phyloP scores from a whole-genome alignment of 2,113 vertebrate species.

The Hipposideros armiger region DNA sequence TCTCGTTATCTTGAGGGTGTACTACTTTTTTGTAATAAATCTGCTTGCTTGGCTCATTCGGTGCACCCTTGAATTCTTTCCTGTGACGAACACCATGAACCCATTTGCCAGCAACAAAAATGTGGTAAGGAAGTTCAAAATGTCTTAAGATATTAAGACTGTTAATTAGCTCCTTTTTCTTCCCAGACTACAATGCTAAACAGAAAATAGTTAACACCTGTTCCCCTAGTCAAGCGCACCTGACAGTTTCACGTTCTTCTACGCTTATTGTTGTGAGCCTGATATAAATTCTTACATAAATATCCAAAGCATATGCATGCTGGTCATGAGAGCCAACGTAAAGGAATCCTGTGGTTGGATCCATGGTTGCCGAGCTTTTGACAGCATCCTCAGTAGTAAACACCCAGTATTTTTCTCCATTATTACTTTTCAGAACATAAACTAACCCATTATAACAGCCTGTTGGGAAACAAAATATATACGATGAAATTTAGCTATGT shows the following conservation, averaged over 20 bases:
- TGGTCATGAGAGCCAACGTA: conserved; percentile 96
- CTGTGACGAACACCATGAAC: too few relatives aligned
- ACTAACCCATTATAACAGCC: conserved; percentile 95
- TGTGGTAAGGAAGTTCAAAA: conserved; percentile 60
- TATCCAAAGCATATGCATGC: conserved; percentile 93
- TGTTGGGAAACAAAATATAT: conserved; percentile 77
- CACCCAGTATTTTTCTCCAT: conserved; percentile 91
- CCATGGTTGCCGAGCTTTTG: conserved; percentile 93
- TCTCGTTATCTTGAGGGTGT: too few relatives aligned
- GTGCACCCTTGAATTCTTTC: too few relatives aligned
- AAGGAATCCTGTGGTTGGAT: conserved; percentile 91
- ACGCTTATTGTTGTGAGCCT: neutral
- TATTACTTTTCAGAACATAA: conserved; percentile 90
- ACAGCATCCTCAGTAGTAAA: conserved; percentile 93
- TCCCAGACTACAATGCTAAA: neutral
- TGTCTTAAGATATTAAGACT: neutral
- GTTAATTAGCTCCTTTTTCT: neutral
- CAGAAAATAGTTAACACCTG: neutral
- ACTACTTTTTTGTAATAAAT: too few relatives aligned
- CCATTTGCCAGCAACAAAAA: too few relatives aligned
- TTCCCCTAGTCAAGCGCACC: neutral
- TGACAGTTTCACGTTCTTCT: neutral
- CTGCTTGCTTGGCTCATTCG: too few relatives aligned
- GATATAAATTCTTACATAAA: conserved; percentile 89
- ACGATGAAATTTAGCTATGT: conserved; percentile 21